Evolutionary conservation across 2,888 invertebrate species (phyloP).

Genomic region (Diabrotica balteata): DNA sequence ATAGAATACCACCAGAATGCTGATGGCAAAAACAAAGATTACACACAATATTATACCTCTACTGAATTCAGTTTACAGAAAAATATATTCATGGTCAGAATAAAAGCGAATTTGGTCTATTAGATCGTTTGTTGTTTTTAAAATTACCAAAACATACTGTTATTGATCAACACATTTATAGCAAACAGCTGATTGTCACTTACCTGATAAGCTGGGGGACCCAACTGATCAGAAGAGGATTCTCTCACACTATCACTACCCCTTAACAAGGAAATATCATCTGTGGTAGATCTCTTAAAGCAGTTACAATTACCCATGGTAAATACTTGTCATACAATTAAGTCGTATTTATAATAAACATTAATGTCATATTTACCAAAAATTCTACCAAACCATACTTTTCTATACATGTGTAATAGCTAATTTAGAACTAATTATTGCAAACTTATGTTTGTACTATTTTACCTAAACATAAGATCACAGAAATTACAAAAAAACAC

Average conservation of each 20-base stretch:
- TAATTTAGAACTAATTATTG: constrained; percentile 31
- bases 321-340: constrained; percentile 53
- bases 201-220: constrained; percentile 67
- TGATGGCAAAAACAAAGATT: too few species aligned
- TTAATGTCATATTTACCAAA: constrained; percentile 40
- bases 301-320: constrained; percentile 79
- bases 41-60: too few species aligned
- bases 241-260: constrained; percentile 67
- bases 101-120: too few species aligned
- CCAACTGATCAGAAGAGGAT: constrained; percentile 67
- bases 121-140: too few species aligned
- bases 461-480: constrained; percentile 34
- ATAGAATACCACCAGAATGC: too few species aligned
- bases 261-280: constrained; percentile 70
- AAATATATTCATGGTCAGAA: too few species aligned
- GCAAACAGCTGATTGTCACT: constrained; percentile 28
- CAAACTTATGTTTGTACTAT: constrained; percentile 29
- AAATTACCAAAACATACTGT: constrained; percentile 18
- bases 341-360: constrained; percentile 43
- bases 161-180: constrained; percentile 13
- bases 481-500: constrained; percentile 39
- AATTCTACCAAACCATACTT: constrained; percentile 40
- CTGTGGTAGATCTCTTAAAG: constrained; percentile 70
- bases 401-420: constrained; percentile 37
- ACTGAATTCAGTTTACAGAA: too few species aligned